phyloP scores from a whole-genome alignment of 2,888 invertebrate species.

The Drosophila suboccidentalis region DNA sequence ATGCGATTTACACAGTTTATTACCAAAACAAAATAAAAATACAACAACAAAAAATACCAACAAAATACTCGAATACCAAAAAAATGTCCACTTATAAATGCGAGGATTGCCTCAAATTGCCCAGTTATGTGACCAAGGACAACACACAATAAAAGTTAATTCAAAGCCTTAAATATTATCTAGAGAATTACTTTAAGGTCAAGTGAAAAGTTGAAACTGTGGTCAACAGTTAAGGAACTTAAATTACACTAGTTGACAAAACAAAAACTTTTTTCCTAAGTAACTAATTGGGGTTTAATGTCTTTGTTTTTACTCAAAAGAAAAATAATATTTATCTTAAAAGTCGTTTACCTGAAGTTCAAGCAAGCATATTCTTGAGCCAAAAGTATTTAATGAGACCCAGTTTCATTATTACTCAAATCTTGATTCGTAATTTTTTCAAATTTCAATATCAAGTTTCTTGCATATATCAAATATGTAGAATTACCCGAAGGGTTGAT shows the following conservation, averaged over 20 bases:
- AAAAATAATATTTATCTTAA: not conserved
- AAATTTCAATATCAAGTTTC: not conserved
- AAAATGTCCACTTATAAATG: constrained; percentile 24
- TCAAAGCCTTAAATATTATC: constrained; percentile 4
- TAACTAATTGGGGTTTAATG: not conserved
- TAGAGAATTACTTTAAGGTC: not conserved
- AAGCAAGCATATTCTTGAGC: not conserved
- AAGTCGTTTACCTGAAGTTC: not conserved
- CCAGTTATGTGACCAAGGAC: constrained; percentile 12
- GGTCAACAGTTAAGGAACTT: not conserved
- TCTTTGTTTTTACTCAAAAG: not conserved
- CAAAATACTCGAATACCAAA: not conserved
- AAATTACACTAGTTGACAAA: constrained; percentile 8
- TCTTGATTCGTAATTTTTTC: not conserved
- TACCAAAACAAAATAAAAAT: constrained; percentile 3
- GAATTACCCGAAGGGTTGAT: too few relatives aligned
- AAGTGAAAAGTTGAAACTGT: not conserved
- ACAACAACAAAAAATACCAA: not conserved
- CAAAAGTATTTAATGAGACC: not conserved
- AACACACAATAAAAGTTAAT: not conserved
- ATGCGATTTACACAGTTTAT: constrained; percentile 54
- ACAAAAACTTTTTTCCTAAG: not conserved
- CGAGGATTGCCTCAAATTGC: constrained; percentile 36
- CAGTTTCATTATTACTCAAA: not conserved
- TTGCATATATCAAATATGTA: too few relatives aligned